Evolutionary conservation across 2,113 vertebrate species (phyloP).

Genomic region (Passer montanus): DNA sequence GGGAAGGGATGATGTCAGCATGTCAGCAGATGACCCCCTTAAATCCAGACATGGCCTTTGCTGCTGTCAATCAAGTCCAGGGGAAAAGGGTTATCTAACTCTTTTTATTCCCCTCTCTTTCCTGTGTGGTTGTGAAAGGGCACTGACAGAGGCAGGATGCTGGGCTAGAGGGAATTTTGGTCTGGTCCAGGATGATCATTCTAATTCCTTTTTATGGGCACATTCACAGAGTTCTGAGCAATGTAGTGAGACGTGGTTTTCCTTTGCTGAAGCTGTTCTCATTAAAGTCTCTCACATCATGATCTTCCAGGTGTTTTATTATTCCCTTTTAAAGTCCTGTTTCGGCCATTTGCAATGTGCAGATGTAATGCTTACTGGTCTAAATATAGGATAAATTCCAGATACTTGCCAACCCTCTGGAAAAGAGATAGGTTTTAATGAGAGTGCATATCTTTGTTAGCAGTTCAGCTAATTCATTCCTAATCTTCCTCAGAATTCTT

Average conservation of each 20-base stretch:
- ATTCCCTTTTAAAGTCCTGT: slow-evolving; percentile 62
- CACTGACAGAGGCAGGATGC: background rate
- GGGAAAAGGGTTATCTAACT: background rate
- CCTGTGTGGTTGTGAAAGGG: background rate
- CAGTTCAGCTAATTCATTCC: slow-evolving; percentile 42
- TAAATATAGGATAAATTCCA: slow-evolving; percentile 51
- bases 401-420: slow-evolving; percentile 2
- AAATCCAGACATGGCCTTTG: background rate
- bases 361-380: slow-evolving; percentile 29
- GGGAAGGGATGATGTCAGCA: background rate
- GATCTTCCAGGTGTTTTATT: slow-evolving; percentile 62
- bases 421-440: slow-evolving; percentile 52
- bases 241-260: background rate
- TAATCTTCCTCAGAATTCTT: slow-evolving; percentile 51
- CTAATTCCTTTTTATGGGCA: background rate
- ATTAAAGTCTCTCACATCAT: slow-evolving; percentile 16
- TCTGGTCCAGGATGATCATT: background rate
- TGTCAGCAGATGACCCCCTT: background rate
- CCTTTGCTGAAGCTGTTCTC: slow-evolving; percentile 22
- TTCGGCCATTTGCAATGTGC: slow-evolving; percentile 27
- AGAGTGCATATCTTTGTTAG: slow-evolving; percentile 48
- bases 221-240: background rate
- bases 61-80: background rate
- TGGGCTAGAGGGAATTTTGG: background rate
- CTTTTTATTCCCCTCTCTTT: background rate